Base-by-base conservation (phyloP, 2,113 vertebrate species). In the Tonatia bakeri region DNA sequence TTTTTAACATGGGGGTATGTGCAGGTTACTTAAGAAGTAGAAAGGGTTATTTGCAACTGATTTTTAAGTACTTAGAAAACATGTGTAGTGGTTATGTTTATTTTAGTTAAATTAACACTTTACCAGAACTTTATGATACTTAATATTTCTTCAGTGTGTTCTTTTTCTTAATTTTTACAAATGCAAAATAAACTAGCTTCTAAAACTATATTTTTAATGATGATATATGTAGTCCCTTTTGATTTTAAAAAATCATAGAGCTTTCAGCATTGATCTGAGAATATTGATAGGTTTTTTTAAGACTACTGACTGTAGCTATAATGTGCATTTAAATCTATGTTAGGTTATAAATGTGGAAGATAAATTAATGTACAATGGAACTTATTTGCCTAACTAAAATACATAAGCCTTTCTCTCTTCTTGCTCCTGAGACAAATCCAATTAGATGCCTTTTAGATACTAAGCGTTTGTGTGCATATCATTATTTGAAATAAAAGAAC, bases 221-320 rank as follows among this genome's bases (percentile, higher is more conserved):
- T 90, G 97, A 67, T 2, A 50, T 98, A 97, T 96, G 40, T 95
- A 94, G 93, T 89, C 52, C 90, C 97, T 98, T 98, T 98, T 97
- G 95, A 83, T 92, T 91, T 87, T 99, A n/a, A 99, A 99, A 98
- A 99, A 99, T 98, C 97, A 99, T 99, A 98, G 98, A 98, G 97
- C 97, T 98, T 87, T 87, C 36, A 87, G 43, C n/a, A 61, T 43
- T 98, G 97, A 98, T 98, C 98, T 98, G 98, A 98, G 98, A 97
- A 98, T 98, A 98, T 98, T 97, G 98, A 96, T 96, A 98, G 61
- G 11, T 54, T 98, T 98, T 99, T 98, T 99, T 56, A 98, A 98
- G 98, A 99, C 98, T 98, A 99, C 98, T 24, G 98, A 96, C 96
- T 97, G 76, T 98, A 99, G 99, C 98, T 99, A 99, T 99, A 98